Evolutionary conservation across 1,140 invertebrate genomes (phyloP), one percentile per base, ranked within the genome.

Genomic region (Solen grandis): DNA sequence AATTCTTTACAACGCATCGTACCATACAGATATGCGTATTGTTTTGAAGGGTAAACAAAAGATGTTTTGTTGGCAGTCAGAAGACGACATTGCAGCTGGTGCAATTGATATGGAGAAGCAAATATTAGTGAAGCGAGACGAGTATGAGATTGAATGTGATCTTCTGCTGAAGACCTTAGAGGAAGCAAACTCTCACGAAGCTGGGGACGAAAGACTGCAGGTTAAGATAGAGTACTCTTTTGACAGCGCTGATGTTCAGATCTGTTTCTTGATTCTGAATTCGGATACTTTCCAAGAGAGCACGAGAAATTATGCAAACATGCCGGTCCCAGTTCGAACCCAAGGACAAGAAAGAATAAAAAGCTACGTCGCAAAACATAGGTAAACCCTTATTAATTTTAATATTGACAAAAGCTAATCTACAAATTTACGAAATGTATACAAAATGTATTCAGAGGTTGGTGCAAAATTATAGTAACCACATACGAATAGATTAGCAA

Each of bases 21-120:
- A 52, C 1, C 73, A 76, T 31, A 76, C 46, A 65, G 59, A 54
- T 25, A 13, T 76, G 13, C 50, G 27, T 10, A 38, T 76, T 5
- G 14, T 76, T 5, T 54, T 76, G 19, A 5, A 27, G 1, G 31
- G 33, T n/a, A 50, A 8, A 0, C 50, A 16, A n/a, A 76, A 62
- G 38, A 19, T 76, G 4, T 76, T 33, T 41, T 76, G 73, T 22
- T 14, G 46, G 5, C 5, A 38, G 13, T 38, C 13, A 29, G n/a
- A 63, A 33, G 19, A 31, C 13, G n/a, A 10, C 16, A 2, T 76
- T 33, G 73, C 73, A 16, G 5, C 10, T 33, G 73, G 29, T 1
- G 31, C 8, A 33, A 54, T 76, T 31, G 27, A 76, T 25, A 36
- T 65, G 59, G 65, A 50, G 46, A 19, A 5, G 1, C 55, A 76